Percentiles rank a stretch among this genome's conserved stretches.
Conservation (phyloP, 2,888 invertebrate species). For the Drosophila dives region DNA sequence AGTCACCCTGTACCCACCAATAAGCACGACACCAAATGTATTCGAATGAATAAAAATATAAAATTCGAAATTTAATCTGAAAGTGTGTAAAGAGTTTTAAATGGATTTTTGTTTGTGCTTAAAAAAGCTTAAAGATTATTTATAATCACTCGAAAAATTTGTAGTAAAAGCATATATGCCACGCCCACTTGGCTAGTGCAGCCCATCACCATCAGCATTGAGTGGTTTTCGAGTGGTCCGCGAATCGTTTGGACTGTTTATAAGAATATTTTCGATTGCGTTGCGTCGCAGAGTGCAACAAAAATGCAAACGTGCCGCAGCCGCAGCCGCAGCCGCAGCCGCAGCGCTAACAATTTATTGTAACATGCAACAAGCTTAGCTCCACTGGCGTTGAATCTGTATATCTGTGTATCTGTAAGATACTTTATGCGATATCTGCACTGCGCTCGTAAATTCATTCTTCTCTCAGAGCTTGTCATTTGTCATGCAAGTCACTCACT, state of each 20-base stretch:
- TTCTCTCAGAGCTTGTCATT: conserved; percentile 49
- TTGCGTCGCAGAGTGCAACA: conserved; percentile 19
- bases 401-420: conserved; percentile 56
- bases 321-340: conserved; percentile 9
- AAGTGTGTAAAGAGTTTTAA: background rate
- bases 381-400: conserved; percentile 47
- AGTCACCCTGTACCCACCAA: background rate
- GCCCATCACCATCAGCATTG: conserved; percentile 1
- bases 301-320: conserved; percentile 48
- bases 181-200: conserved; percentile 12
- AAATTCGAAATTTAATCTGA: background rate
- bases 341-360: conserved; percentile 43
- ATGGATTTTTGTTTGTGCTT: background rate
- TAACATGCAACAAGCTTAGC: conserved; percentile 51
- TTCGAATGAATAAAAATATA: background rate
- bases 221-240: conserved; percentile 40
- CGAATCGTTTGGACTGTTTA: conserved; percentile 41
- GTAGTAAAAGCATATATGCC: background rate
- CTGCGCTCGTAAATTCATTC: conserved; percentile 72
- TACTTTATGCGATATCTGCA: conserved; percentile 78
- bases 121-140: background rate
- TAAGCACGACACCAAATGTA: background rate
- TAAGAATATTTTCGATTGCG: conserved; percentile 37
- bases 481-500: conserved; percentile 59
- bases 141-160: background rate